Evolutionary conservation across 2,888 invertebrate genomes (phyloP).

Genomic region (Nematopogon swammerdamellus): DNA sequence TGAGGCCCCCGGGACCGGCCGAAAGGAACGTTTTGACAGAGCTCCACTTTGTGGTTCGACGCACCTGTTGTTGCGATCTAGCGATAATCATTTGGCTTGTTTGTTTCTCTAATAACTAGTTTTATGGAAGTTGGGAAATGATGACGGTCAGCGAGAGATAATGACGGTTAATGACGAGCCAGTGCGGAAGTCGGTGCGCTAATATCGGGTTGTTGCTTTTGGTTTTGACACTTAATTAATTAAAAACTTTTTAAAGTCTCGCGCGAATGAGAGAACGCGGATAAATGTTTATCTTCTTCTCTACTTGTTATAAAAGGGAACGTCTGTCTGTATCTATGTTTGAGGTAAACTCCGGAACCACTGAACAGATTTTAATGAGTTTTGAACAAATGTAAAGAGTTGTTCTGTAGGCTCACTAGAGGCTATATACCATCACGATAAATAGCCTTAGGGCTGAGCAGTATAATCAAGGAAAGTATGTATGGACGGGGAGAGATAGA

Average conservation of each 20-base stretch:
- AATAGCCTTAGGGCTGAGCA: too few relatives aligned
- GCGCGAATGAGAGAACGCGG: too few relatives aligned
- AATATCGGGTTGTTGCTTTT: background rate
- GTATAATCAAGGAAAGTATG: too few relatives aligned
- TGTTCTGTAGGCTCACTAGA: too few relatives aligned
- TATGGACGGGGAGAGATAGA: too few relatives aligned
- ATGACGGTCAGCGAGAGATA: background rate
- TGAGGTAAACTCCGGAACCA: too few relatives aligned
- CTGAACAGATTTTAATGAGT: too few relatives aligned
- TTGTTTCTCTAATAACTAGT: slow-evolving; percentile 54
- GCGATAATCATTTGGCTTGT: slow-evolving; percentile 54
- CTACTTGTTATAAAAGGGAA: too few relatives aligned
- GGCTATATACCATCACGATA: too few relatives aligned
- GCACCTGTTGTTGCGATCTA: slow-evolving; percentile 8
- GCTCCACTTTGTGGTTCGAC: background rate
- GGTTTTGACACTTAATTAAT: background rate
- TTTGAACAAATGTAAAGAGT: too few relatives aligned
- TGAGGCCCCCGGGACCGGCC: background rate
- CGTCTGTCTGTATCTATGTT: too few relatives aligned
- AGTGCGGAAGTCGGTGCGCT: background rate
- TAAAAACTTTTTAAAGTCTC: background rate
- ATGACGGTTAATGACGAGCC: background rate
- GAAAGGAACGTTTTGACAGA: background rate
- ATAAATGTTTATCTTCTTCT: too few relatives aligned
- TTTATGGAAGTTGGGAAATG: slow-evolving; percentile 37